Evolutionary conservation across 2,888 invertebrate genomes (phyloP).

Genomic region (Pyrochroa serraticornis): DNA sequence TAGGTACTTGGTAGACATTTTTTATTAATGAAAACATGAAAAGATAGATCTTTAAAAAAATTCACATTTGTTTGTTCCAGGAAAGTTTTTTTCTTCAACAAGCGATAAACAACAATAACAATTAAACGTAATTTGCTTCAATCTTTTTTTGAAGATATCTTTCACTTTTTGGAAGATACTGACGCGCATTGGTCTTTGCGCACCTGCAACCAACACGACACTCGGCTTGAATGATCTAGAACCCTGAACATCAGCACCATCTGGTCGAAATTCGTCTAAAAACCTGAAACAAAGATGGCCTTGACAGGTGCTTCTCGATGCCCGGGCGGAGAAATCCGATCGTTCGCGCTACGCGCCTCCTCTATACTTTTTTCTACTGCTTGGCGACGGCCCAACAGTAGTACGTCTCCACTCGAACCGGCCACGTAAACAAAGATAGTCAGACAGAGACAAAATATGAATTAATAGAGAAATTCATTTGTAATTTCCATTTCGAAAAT

Average conservation of each 20-base stretch:
- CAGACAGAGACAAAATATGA: background rate
- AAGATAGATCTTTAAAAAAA: no score
- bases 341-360: background rate
- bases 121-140: slow-evolving; percentile 25
- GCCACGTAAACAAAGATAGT: background rate
- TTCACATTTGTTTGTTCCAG: no score
- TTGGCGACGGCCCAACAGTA: slow-evolving; percentile 20
- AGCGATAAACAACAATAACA: no score
- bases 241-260: slow-evolving; percentile 7
- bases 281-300: slow-evolving; percentile 12
- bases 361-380: slow-evolving; percentile 37
- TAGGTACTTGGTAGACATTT: no score
- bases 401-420: slow-evolving; percentile 23
- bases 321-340: slow-evolving; percentile 7
- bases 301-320: slow-evolving; percentile 6
- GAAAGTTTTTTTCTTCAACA: no score
- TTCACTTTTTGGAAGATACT: background rate
- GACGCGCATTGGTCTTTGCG: no score
- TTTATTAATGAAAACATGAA: no score
- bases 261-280: background rate
- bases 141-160: slow-evolving; percentile 1
- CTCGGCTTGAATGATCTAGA: slow-evolving; percentile 8
- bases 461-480: no score
- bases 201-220: no score
- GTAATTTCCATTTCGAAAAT: no score